These are phyloP conservation scores for Peromyscus californicus DNA, from an alignment of 2,113 vertebrate genomes.

Conservation along the genomic window DNA sequence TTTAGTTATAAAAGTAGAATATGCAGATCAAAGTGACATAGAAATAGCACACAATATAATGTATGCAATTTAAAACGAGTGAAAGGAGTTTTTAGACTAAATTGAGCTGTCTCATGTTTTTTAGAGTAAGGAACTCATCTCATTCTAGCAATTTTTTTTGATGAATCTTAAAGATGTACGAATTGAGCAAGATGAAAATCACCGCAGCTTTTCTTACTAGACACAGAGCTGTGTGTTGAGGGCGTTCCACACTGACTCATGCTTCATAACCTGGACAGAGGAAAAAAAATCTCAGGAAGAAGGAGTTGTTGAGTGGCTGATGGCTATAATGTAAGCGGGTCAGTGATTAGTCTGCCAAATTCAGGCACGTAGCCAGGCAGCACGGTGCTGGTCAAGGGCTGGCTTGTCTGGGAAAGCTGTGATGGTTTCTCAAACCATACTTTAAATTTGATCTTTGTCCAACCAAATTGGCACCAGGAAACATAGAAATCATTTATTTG, in stretches of 20 bases:
- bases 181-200: constrained; percentile 19
- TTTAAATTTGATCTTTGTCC: constrained; percentile 46
- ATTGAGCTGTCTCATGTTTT: background rate
- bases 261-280: constrained; percentile 52
- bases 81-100: constrained; percentile 48
- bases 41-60: constrained; percentile 10
- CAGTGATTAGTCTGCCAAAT: constrained; percentile 54
- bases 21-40: background rate
- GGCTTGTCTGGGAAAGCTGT: constrained; percentile 6
- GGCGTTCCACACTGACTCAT: background rate
- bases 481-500: background rate
- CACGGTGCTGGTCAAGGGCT: background rate
- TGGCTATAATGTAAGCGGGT: constrained; percentile 38
- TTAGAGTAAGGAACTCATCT: constrained; percentile 8
- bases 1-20: constrained; percentile 50
- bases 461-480: constrained; percentile 3
- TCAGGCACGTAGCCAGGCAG: constrained; percentile 43
- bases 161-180: background rate
- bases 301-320: constrained; percentile 66
- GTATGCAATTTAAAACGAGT: constrained; percentile 39
- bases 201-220: background rate
- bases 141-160: background rate
- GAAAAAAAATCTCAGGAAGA: constrained; percentile 8
- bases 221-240: background rate
- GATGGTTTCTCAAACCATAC: constrained; percentile 9